A percentile compares a stretch with the other conserved stretches of the same genome.
These are phyloP conservation scores for Sinocyclocheilus anshuiensis DNA, from an alignment of 2,113 vertebrate species.

Conservation along the genomic window DNA sequence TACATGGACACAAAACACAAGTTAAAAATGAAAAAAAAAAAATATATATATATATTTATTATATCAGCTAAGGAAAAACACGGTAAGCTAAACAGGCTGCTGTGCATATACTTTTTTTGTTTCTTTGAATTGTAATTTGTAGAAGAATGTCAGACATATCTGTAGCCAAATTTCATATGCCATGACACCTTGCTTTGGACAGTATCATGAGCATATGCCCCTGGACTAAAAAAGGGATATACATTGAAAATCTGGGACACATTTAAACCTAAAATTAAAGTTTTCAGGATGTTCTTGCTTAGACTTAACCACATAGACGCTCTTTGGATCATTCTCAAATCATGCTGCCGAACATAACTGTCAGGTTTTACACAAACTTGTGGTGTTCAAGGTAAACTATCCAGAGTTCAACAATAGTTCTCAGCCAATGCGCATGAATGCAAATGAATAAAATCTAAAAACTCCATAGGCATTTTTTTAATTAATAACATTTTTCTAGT, in stretches of 20 bases:
- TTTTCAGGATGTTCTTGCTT: not conserved
- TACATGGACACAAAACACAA: constrained; percentile 62
- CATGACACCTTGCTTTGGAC: constrained; percentile 72
- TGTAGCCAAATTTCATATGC: constrained; percentile 84
- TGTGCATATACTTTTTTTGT: too few relatives aligned
- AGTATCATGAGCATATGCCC: constrained; percentile 69
- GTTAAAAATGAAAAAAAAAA: not conserved
- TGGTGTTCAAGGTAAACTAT: not conserved
- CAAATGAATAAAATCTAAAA: not conserved
- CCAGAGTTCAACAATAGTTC: too few relatives aligned
- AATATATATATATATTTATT: too few relatives aligned
- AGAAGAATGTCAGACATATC: not conserved
- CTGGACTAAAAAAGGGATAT: constrained; percentile 72
- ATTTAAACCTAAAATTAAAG: not conserved
- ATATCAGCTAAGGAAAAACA: not conserved
- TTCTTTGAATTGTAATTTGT: not conserved
- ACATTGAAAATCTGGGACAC: not conserved
- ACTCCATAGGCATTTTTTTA: not conserved
- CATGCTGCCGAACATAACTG: not conserved
- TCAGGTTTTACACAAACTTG: not conserved
- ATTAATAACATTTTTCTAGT: not conserved
- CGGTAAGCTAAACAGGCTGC: too few relatives aligned
- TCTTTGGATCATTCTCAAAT: not conserved
- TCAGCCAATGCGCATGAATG: not conserved
- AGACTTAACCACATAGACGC: too few relatives aligned